A percentile compares a stretch with the other conserved stretches of the same genome.
Evolutionary conservation across 2,113 vertebrate species (phyloP).

Genomic region (Varanus salvator): DNA sequence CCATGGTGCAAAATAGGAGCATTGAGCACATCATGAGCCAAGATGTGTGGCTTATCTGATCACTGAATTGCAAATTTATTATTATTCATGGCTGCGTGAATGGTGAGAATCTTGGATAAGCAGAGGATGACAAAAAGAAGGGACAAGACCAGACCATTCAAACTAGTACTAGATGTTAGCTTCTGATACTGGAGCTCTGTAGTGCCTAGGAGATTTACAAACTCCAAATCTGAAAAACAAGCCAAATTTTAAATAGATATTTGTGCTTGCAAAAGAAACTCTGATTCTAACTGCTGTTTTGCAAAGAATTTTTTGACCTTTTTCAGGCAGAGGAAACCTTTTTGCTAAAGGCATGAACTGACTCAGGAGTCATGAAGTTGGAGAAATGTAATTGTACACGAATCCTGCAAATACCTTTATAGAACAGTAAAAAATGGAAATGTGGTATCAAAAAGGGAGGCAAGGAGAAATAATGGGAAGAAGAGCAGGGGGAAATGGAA

Average conservation of each 20-base stretch:
- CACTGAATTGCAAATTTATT: not conserved
- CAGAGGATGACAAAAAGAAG: not conserved
- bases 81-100: not conserved
- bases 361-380: no score
- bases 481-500: rapidly evolving
- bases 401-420: not conserved
- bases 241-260: not conserved
- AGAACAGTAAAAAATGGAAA: not conserved
- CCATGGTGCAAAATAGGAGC: not conserved
- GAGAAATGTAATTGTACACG: no score
- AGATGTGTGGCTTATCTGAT: not conserved
- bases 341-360: not conserved
- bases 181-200: not conserved
- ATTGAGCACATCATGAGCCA: not conserved
- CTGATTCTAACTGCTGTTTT: not conserved
- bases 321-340: not conserved
- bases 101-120: not conserved
- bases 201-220: not conserved
- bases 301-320: not conserved
- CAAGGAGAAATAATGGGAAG: not conserved
- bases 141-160: not conserved
- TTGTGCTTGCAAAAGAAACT: not conserved
- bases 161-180: not conserved
- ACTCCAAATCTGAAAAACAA: not conserved
- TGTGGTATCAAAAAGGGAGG: not conserved